Conservation (phyloP, 2,797 vertebrate genomes). For the Protonibea diacanthus region DNA sequence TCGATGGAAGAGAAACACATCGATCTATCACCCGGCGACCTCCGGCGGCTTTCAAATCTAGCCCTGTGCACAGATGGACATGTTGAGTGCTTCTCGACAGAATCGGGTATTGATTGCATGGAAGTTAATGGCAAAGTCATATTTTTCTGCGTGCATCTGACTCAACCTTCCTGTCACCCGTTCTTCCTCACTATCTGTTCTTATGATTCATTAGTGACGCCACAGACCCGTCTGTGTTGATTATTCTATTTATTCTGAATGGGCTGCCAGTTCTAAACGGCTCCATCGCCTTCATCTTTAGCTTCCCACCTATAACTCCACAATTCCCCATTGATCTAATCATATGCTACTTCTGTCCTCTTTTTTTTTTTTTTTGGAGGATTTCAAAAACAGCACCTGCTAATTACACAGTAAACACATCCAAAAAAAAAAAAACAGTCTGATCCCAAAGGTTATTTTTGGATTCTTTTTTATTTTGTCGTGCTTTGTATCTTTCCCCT, state of each 20-base stretch:
- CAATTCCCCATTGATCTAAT: conserved; percentile 70
- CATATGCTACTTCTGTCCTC: conserved; percentile 59
- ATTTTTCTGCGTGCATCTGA: conserved; percentile 75
- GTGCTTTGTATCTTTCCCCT: conserved; percentile 90
- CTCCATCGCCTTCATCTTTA: conserved; percentile 53
- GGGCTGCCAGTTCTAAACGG: conserved; percentile 54
- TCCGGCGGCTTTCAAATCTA: conserved; percentile 82
- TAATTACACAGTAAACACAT: conserved; percentile 61
- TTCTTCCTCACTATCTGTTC: conserved; percentile 63
- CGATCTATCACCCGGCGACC: conserved; percentile 82
- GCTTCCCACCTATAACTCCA: conserved; percentile 54
- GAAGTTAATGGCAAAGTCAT: conserved; percentile 83
- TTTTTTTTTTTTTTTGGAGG: conserved; percentile 32
- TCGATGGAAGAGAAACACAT: conserved; percentile 85
- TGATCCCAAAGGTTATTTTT: conserved; percentile 66
- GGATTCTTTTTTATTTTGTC: conserved; percentile 86
- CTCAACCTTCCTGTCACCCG: conserved; percentile 63
- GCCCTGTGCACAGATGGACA: conserved; percentile 78
- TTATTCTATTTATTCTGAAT: conserved; percentile 62
- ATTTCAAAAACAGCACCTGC: conserved; percentile 56
- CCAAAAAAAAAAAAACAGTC: conserved; percentile 66
- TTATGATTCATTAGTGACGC: conserved; percentile 77
- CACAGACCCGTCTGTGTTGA: conserved; percentile 65
- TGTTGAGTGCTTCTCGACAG: conserved; percentile 82
- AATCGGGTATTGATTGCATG: conserved; percentile 84